These are phyloP conservation scores for Manis pentadactyla DNA, from an alignment of 2,797 vertebrate genomes.

Conservation along the genomic window DNA sequence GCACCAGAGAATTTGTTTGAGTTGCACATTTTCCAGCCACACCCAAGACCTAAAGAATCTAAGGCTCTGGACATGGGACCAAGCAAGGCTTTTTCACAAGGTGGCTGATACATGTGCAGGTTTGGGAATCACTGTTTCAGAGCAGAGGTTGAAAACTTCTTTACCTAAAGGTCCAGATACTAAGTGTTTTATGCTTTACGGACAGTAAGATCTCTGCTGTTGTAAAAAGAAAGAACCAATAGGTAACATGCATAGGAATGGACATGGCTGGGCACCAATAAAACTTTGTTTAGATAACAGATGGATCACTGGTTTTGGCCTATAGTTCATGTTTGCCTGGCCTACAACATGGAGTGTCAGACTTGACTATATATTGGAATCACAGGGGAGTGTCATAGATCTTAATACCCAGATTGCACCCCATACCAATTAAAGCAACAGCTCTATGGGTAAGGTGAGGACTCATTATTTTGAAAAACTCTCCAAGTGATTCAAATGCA, in stretches of 20 bases:
- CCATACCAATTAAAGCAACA: neutral
- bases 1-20: neutral
- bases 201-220: neutral
- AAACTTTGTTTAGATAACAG: neutral
- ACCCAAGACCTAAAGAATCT: neutral
- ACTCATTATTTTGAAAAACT: neutral
- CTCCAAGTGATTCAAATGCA: neutral
- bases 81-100: too few species aligned
- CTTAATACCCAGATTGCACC: neutral
- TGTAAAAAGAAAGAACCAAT: neutral
- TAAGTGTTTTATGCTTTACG: neutral
- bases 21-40: neutral
- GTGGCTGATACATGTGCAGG: neutral
- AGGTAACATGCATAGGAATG: neutral
- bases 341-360: neutral
- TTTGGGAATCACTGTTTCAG: neutral
- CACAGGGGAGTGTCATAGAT: neutral
- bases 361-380: neutral
- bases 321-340: neutral
- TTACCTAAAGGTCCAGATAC: neutral
- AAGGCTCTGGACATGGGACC: neutral
- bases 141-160: neutral
- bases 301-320: neutral
- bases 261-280: accelerated
- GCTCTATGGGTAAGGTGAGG: neutral